Evolutionary conservation across 2,888 invertebrate species (phyloP).

Genomic region (Neocrepidodera transversa): DNA sequence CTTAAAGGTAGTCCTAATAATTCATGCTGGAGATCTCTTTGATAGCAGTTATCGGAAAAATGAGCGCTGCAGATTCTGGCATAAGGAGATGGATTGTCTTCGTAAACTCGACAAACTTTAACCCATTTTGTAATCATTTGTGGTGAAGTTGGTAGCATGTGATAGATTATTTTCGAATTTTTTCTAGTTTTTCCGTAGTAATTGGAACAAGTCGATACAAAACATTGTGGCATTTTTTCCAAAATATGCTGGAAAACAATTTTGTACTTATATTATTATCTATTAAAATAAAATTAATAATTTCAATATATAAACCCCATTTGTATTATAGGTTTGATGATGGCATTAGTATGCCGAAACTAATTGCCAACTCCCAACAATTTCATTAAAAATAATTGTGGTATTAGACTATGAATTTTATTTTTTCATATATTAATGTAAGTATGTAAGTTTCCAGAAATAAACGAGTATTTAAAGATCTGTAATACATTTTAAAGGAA

Average conservation of each 20-base stretch:
- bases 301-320: too few species aligned
- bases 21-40: conserved; percentile 65
- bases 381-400: too few species aligned
- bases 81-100: conserved; percentile 38
- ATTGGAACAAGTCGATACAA: conserved; percentile 63
- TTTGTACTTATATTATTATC: too few species aligned
- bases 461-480: too few species aligned
- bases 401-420: too few species aligned
- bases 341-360: too few species aligned
- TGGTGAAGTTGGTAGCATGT: conserved; percentile 63
- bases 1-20: conserved; percentile 64
- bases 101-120: conserved; percentile 57
- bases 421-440: too few species aligned
- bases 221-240: conserved; percentile 65
- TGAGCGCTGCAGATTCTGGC: conserved; percentile 64
- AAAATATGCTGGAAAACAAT: conserved; percentile 1
- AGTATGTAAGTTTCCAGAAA: too few species aligned
- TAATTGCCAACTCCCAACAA: too few species aligned
- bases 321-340: too few species aligned
- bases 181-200: conserved; percentile 64
- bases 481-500: too few species aligned
- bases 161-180: conserved; percentile 59
- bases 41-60: conserved; percentile 63
- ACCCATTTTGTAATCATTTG: conserved; percentile 62
- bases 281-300: too few species aligned